phyloP scores from a whole-genome alignment of 2,888 invertebrate species.

The Acanthosepion pharaonis region DNA sequence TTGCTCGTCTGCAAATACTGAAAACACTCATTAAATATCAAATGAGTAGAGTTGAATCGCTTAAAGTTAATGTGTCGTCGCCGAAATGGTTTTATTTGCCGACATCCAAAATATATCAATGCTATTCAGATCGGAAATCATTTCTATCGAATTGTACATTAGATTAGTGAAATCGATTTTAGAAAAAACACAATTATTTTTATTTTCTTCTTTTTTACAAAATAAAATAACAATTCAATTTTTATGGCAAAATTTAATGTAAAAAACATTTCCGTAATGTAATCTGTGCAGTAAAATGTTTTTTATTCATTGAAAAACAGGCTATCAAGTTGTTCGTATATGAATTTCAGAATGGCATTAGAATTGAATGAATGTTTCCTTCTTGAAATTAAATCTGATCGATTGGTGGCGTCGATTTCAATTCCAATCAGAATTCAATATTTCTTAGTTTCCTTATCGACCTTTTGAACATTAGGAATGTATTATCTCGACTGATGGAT shows the following conservation, averaged over 20 bases:
- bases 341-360: too few relatives aligned
- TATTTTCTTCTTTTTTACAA: neutral
- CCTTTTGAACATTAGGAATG: too few relatives aligned
- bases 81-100: neutral
- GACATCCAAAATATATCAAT: neutral
- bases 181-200: neutral
- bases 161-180: neutral
- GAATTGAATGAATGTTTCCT: too few relatives aligned
- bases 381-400: too few relatives aligned
- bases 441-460: too few relatives aligned
- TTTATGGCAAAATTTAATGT: neutral
- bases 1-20: neutral
- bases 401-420: too few relatives aligned
- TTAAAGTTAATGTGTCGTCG: neutral
- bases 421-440: too few relatives aligned
- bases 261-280: neutral
- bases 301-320: too few relatives aligned
- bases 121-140: neutral
- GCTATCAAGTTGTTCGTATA: too few relatives aligned
- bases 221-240: neutral
- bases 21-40: neutral
- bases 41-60: neutral
- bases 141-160: neutral
- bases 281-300: too few relatives aligned
- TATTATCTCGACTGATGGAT: too few relatives aligned